Base-by-base conservation (phyloP, 2,113 vertebrate genomes). In the Hemibagrus wyckioides region DNA sequence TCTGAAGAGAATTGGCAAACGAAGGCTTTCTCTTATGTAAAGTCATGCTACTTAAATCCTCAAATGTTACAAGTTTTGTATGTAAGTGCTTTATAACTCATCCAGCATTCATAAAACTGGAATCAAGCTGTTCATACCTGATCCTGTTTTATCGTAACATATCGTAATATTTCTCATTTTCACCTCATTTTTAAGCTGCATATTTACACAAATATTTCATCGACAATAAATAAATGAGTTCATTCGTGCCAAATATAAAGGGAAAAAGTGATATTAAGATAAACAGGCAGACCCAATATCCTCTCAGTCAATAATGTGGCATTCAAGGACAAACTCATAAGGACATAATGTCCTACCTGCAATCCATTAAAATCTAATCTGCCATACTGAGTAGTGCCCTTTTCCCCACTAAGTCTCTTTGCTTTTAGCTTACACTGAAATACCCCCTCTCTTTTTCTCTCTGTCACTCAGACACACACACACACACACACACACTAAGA, bases 311-410 rank as follows among this genome's bases (percentile, higher is more conserved):
- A 63, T 90, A 73, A 86, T 61, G 75, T 50, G 73, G 82, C 54
- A 30, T 76, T 77, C 71, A 75, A 90, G 84, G 84, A 88, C 86
- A 88, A 77, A 77, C 57, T 44, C 61, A 30, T 61, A 39, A 85
- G 84, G 80, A 85, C 80, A 77, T 28, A 14, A 44, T 87, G 81
- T 71, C 75, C 75, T 75, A 84, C 76, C 63, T 83, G 9, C 82
- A 88, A 80, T 84, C 87, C 75, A 86, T 80, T 89, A 50, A 86
- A 80, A 88, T 30, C 59, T 50, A 81, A 86, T 65, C 59, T 86
- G 11, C 61, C 65, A 80, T 65, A 65, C 41, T 39, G 59, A 83
- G 50, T 65, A 41, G 23, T 76, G 50, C 71, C 84, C 71, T 67
- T 84, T 80, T 80, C 30, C 15, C 23, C 23, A 57, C 19, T 33